Conservation (phyloP, 2,888 invertebrate species). For the Ophraella communa region DNA sequence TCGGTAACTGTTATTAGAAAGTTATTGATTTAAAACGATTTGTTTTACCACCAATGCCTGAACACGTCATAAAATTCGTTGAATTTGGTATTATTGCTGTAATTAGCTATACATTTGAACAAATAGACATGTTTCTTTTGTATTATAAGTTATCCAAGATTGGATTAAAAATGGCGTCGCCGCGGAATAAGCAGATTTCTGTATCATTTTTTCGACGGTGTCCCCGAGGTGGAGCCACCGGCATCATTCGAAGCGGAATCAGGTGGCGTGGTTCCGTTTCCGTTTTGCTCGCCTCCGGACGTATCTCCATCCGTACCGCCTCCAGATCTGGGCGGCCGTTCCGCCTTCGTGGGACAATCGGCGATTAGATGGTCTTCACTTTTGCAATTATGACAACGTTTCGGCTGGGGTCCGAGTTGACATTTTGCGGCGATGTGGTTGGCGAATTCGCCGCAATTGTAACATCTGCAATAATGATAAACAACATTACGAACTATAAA, state of each 20-base stretch:
- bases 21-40: neutral
- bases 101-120: neutral
- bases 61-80: neutral
- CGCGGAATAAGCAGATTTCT: too few relatives aligned
- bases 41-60: neutral
- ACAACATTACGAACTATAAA: neutral
- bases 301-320: constrained; percentile 21
- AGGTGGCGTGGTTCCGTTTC: constrained; percentile 39
- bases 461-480: constrained; percentile 71
- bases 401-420: constrained; percentile 85
- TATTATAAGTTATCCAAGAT: neutral
- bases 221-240: constrained; percentile 34
- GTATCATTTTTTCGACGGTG: constrained; percentile 30
- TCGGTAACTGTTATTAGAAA: constrained; percentile 19
- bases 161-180: constrained; percentile 37
- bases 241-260: constrained; percentile 40
- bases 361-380: constrained; percentile 88
- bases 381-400: constrained; percentile 90
- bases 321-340: constrained; percentile 34
- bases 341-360: constrained; percentile 76
- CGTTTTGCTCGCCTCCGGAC: constrained; percentile 43
- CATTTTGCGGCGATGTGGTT: constrained; percentile 93
- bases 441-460: constrained; percentile 91
- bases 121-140: too few relatives aligned
- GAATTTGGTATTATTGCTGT: neutral